Conservation (phyloP, 2,888 invertebrate genomes). For the Acronicta leporina region DNA sequence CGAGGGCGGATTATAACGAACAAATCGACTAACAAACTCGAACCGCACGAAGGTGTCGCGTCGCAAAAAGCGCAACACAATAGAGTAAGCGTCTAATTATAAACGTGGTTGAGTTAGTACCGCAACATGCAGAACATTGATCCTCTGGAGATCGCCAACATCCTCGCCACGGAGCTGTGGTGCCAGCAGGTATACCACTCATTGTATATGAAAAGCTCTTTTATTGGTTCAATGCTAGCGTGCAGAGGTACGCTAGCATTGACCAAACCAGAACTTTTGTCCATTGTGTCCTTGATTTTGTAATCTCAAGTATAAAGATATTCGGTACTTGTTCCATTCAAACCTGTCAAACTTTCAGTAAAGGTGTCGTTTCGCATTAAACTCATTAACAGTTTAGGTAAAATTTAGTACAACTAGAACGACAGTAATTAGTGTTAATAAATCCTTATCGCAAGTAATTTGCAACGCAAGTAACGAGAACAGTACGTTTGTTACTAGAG, state of each 20-base stretch:
- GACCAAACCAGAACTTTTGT: not conserved
- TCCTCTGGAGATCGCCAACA: slow-evolving; percentile 95
- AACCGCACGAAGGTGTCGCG: slow-evolving; percentile 87
- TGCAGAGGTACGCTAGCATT: slow-evolving; percentile 20
- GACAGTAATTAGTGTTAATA: slow-evolving; percentile 42
- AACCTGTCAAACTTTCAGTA: slow-evolving; percentile 23
- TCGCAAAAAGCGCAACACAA: slow-evolving; percentile 89
- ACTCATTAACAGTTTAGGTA: slow-evolving; percentile 24
- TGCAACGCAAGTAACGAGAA: slow-evolving; percentile 47
- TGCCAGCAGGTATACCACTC: slow-evolving; percentile 92
- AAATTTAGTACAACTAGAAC: slow-evolving; percentile 26
- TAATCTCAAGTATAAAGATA: slow-evolving; percentile 13
- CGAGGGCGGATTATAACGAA: slow-evolving; percentile 88
- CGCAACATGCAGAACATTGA: slow-evolving; percentile 90
- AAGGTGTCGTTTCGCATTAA: slow-evolving; percentile 29
- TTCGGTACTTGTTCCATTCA: slow-evolving; percentile 22
- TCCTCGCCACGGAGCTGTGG: slow-evolving; percentile 95
- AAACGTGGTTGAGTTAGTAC: slow-evolving; percentile 82
- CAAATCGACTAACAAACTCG: slow-evolving; percentile 87
- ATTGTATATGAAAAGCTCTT: too few relatives aligned
- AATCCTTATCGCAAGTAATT: slow-evolving; percentile 52
- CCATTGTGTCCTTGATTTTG: slow-evolving; percentile 19
- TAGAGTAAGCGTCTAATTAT: slow-evolving; percentile 89
- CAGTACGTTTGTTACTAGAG: slow-evolving; percentile 40
- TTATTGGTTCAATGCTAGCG: too few relatives aligned